phyloP scores from a whole-genome alignment of 2,888 invertebrate species.

The Xestia ashworthii region DNA sequence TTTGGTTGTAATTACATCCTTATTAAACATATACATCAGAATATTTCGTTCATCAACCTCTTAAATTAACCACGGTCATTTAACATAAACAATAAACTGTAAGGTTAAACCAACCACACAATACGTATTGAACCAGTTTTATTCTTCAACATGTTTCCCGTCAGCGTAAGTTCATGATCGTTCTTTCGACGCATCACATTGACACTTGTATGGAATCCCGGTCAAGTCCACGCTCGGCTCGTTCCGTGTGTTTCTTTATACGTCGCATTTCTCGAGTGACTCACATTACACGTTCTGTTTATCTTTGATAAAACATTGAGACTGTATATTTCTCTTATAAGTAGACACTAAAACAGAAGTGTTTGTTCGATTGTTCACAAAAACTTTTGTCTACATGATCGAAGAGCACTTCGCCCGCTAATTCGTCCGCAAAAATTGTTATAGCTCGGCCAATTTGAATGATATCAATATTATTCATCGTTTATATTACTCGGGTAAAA shows the following conservation, averaged over 20 bases:
- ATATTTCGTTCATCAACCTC: no score
- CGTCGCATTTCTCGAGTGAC: slow-evolving; percentile 10
- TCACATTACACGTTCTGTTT: slow-evolving; percentile 2
- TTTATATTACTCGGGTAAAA: no score
- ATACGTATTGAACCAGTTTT: background rate
- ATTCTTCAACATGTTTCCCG: slow-evolving; percentile 2
- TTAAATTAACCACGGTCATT: background rate
- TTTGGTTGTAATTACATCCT: no score
- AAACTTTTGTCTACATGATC: no score
- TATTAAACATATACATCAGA: no score
- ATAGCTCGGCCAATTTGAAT: no score
- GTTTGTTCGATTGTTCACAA: background rate
- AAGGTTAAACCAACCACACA: background rate
- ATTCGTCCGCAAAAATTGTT: no score
- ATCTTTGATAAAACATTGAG: background rate
- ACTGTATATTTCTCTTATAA: background rate
- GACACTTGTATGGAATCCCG: slow-evolving; percentile 66
- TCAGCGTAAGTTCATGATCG: slow-evolving; percentile 55
- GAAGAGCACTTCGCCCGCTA: no score
- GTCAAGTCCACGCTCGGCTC: slow-evolving; percentile 59
- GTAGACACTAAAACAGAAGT: background rate
- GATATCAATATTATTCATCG: no score
- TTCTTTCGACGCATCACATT: slow-evolving; percentile 43
- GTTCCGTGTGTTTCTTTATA: slow-evolving; percentile 50
- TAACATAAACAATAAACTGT: background rate